These are phyloP conservation scores for Apeira syringaria DNA, from an alignment of 2,888 invertebrate genomes.

Conservation along the genomic window DNA sequence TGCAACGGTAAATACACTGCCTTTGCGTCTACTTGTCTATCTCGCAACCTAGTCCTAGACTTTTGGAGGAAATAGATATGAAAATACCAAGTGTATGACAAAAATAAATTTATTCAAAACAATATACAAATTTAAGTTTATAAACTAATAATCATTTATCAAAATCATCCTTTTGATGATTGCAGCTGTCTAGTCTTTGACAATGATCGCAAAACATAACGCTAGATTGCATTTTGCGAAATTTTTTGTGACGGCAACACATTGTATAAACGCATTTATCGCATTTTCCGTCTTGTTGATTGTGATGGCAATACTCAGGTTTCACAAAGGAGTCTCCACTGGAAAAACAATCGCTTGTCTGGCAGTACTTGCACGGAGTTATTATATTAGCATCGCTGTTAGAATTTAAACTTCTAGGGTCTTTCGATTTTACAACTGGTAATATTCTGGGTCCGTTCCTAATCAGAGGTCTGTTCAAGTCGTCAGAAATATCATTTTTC, in stretches of 20 bases:
- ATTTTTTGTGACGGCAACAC: conserved; percentile 50
- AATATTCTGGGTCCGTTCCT: conserved; percentile 66
- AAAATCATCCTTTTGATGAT: conserved; percentile 15
- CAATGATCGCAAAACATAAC: conserved; percentile 42
- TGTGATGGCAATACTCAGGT: conserved; percentile 38
- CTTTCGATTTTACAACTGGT: conserved; percentile 60
- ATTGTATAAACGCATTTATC: conserved; percentile 48
- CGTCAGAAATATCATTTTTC: conserved; percentile 21
- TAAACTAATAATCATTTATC: conserved; percentile 33
- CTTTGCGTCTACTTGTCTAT: too few species aligned
- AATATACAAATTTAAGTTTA: conserved; percentile 23
- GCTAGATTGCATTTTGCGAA: conserved; percentile 30
- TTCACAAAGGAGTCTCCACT: conserved; percentile 55
- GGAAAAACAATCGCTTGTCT: conserved; percentile 50
- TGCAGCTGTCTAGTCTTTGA: conserved; percentile 27
- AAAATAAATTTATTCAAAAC: conserved; percentile 16
- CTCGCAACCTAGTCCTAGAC: too few species aligned
- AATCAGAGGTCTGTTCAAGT: conserved; percentile 54
- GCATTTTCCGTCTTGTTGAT: conserved; percentile 29
- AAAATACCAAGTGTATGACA: background rate
- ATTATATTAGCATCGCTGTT: conserved; percentile 2
- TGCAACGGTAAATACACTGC: too few species aligned
- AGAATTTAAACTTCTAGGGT: background rate
- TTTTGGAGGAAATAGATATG: too few species aligned
- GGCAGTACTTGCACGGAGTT: conserved; percentile 43